Evolutionary conservation across 64 coral and sea anemone genomes (phyloP), one percentile per base, ranked within the genome.

Genomic region (Actinia tenebrosa): DNA sequence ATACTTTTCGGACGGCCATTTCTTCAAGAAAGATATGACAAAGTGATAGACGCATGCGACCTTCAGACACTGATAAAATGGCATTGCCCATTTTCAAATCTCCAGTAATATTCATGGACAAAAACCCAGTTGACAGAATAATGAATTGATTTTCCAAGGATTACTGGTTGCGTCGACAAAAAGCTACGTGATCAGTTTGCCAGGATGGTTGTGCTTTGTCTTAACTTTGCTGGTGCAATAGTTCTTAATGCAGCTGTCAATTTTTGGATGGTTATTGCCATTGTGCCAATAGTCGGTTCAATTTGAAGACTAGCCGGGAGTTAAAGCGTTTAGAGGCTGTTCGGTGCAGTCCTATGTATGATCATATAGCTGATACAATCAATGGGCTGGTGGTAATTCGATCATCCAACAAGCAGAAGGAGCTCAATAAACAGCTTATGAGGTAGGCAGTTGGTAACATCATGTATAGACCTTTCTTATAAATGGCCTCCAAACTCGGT

Each of bases 131-230:
- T 20, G 92, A 88, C 5, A 80, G 92, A 78, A 94, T 94, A 60
- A 81, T 94, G 18, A 94, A 94, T 47, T 75, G 92, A 75, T 94
- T 94, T 72, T 89, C 92, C 26, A 89, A 94, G 78, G 92, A 94
- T 44, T 44, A 94, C 59, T 52, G 78, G 88, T 27, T 82, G 78
- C 50, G 25, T 94, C 8, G 92, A 52, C 64, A 13, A 94, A 20
- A 56, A 86, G 72, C 18, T 89, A 45, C 88, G 88, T 13, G 37
- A 9, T 2, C 45, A 37, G 89, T 77, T 22, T 94, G 86, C 37
- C 63, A 86, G 0, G 84, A 79, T 66, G 78, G 75, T 19, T 19
- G 86, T 15, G 68, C 63, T 44, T 53, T 91, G 84, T 61, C 86
- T 83, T 56, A 77, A 55, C 46, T 84, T 84, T 17, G 18, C 78